phyloP scores from a whole-genome alignment of 2,888 invertebrate species.

The Slavum lentiscoides region DNA sequence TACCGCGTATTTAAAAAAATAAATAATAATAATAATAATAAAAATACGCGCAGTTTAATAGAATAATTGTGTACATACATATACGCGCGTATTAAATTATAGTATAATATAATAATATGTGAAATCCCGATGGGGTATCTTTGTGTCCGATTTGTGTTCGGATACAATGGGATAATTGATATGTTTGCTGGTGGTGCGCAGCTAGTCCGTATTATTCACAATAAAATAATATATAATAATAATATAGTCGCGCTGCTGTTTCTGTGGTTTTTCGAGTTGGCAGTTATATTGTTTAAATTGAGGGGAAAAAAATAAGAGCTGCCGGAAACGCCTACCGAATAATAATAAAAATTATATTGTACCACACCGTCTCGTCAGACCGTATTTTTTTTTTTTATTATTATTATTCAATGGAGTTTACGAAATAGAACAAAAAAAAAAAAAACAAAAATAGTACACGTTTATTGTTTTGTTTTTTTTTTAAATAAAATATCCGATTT shows the following conservation, averaged over 20 bases:
- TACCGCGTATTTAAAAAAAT: conserved; percentile 24
- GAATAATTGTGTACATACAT: conserved; percentile 16
- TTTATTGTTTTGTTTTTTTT: conserved; percentile 40
- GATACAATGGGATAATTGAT: conserved; percentile 53
- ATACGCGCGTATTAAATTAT: too few relatives aligned
- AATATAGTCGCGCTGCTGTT: conserved; percentile 27
- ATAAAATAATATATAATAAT: neutral
- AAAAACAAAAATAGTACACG: conserved; percentile 29
- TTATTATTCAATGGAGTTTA: conserved; percentile 25
- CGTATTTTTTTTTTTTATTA: neutral
- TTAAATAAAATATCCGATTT: conserved; percentile 51
- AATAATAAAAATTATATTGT: conserved; percentile 53
- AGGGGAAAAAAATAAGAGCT: conserved; percentile 36
- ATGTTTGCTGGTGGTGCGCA: conserved; percentile 20
- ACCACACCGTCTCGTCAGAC: conserved; percentile 12
- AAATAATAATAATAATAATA: neutral
- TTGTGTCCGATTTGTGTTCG: conserved; percentile 51
- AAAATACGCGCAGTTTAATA: conserved; percentile 21
- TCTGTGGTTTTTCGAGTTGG: conserved; percentile 49
- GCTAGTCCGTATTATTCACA: too few relatives aligned
- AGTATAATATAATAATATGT: conserved; percentile 15
- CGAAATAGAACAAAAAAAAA: conserved; percentile 45
- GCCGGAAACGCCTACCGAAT: conserved; percentile 53
- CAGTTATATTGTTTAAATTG: conserved; percentile 52
- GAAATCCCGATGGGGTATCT: conserved; percentile 52